Evolutionary conservation across 2,113 vertebrate species (phyloP).

Genomic region (Ovibos moschatus): DNA sequence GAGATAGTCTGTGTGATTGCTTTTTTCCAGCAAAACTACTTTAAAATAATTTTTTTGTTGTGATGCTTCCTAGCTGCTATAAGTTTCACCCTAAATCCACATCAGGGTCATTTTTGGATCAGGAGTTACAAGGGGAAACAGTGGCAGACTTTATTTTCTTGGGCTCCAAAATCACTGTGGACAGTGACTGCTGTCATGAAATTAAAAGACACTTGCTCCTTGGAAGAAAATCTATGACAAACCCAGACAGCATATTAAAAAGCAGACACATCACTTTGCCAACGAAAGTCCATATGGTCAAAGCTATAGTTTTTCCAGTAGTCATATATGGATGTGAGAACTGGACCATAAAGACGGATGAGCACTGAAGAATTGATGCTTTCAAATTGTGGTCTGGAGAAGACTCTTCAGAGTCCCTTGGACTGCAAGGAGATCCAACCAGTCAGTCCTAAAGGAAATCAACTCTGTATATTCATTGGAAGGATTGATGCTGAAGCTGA

Average conservation of each 20-base stretch:
- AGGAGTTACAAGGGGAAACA: background rate
- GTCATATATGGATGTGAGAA: background rate
- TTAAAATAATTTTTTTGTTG: background rate
- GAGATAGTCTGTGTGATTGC: background rate
- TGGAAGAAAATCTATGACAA: background rate
- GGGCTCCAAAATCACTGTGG: background rate
- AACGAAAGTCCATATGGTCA: background rate
- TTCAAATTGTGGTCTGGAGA: background rate
- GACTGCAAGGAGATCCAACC: background rate
- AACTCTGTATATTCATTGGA: background rate
- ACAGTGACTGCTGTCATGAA: background rate
- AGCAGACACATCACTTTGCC: background rate
- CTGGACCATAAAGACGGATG: background rate
- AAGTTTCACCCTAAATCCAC: background rate
- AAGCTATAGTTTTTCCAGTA: background rate
- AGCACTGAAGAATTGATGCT: background rate
- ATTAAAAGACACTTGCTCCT: background rate
- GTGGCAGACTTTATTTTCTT: background rate
- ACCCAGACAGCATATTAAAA: background rate
- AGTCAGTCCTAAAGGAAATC: background rate
- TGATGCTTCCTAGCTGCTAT: background rate
- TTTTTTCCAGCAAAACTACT: background rate
- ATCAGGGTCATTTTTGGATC: background rate
- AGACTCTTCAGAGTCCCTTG: background rate
- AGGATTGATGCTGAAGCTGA: background rate